Base-by-base conservation (phyloP, 2,888 invertebrate genomes). In the Sepiola atlantica region DNA sequence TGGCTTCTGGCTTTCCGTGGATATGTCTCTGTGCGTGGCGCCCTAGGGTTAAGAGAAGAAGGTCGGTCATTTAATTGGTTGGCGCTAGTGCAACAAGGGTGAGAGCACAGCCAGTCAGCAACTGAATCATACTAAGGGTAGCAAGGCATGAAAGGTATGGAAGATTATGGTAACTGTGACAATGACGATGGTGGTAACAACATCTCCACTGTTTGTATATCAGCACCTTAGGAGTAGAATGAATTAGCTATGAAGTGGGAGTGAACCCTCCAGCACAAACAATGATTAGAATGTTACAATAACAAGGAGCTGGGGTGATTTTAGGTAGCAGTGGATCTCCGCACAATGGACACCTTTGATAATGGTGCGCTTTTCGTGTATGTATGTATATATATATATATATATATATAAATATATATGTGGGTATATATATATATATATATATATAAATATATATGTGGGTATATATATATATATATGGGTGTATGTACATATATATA, bases 191-290 rank as follows among this genome's bases (percentile, higher is more conserved):
- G 92, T 92, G 54, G 28, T 28, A 54, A 92, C 92, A 92, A 92
- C 92, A 92, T 92, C 92, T 92, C 45, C 92, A 92, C 45, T 92
- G 92, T 92, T 92, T 92, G 92, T 45, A 92, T 92, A 92, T 35
- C 91, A 91, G 92, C 92, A 92, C 92, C 92, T 92, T 92, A 92
- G 92, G 92, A 92, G 92, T 92, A 55, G 92, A n/a, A 92, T 92
- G 92, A 54, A 45, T 92, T 92, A 45, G 92, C 92, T 92, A 45
- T 92, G 92, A 54, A 55, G 54, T 55, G 54, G 35, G 54, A 21
- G 45, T 54, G 77, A 55, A 92, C 92, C 54, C 92, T 92, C 92
- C 92, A 92, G 92, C 92, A 92, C 92, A 92, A 92, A 92, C 92
- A 92, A 92, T 92, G 92, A 92, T 92, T 92, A 92, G 92, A 92